phyloP scores from a whole-genome alignment of 2,888 invertebrate species.

The Pyrgus malvae region DNA sequence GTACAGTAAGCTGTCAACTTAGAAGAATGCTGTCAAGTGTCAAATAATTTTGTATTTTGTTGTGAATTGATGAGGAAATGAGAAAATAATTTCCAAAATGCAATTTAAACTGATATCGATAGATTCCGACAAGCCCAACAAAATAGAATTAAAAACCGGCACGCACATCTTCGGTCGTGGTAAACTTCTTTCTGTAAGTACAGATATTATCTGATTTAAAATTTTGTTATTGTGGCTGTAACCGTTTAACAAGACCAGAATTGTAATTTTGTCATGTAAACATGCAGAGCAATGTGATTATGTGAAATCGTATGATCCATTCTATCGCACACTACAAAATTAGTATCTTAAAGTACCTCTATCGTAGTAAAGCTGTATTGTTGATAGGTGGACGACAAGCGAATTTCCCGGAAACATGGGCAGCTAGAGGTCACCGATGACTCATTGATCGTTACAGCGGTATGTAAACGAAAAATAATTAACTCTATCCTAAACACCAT shows the following conservation, averaged over 20 bases:
- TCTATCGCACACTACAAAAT: background rate
- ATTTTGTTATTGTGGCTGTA: background rate
- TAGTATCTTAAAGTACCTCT: no score
- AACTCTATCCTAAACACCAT: no score
- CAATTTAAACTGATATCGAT: conserved; percentile 60
- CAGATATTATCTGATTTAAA: background rate
- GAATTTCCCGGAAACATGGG: conserved; percentile 79
- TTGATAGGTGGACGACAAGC: conserved; percentile 74
- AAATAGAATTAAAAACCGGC: conserved; percentile 52
- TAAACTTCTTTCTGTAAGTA: conserved; percentile 62
- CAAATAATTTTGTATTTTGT: no score
- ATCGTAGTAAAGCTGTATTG: background rate
- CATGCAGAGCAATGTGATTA: no score
- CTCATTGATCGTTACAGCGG: conserved; percentile 65
- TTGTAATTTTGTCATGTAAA: background rate
- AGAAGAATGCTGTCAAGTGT: no score
- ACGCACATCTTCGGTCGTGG: conserved; percentile 63
- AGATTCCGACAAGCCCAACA: conserved; percentile 50
- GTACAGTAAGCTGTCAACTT: no score
- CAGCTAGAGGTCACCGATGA: conserved; percentile 60
- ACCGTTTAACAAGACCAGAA: background rate
- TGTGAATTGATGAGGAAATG: no score
- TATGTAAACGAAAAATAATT: conserved; percentile 48
- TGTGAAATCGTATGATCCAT: background rate
- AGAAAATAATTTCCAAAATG: conserved; percentile 43